Base-by-base conservation (phyloP, 2,888 invertebrate species). In the Hemicrepidius hirtus region DNA sequence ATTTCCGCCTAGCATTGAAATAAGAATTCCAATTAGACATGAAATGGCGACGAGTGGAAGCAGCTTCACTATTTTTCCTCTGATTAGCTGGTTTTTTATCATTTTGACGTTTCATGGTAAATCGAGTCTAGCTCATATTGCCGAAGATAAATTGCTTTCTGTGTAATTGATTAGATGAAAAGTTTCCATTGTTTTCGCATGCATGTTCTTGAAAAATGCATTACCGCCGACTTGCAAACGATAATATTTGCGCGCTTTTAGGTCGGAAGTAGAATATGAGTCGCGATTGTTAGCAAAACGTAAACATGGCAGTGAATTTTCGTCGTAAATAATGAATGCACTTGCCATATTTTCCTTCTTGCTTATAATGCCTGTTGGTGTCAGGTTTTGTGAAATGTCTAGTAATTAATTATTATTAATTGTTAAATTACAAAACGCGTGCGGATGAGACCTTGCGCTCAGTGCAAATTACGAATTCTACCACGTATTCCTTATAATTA, bases 401-500 rank as follows among this genome's bases (percentile, higher is more conserved):
- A 6, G 13, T 20, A 10, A 32, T 32, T 32, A 32, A 32, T 32
- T 32, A 32, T 32, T 9, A 32, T 32, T 32, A 32, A 32, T 32
- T 32, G 32, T 32, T 46, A 20, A 40, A 46, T 46, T 46, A 1
- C 20, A 18, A n/a, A 28, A 28, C 53, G 53, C 28, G n/a, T n/a
- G 20, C 49, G 49, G 49, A 24, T 10, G 53, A 53, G 32, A 4
- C 53, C 53, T 53, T 53, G 53, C n/a, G n/a, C 37, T 35, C 7
- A 0, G 35, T 20, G 32, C 32, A 46, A 46, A 63, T 63, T 53
- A 16, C 20, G 13, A 53, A 65, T 65, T 65, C 50, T 65, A 13
- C 64, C 64, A 53, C 64, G 64, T 65, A 50, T 18, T 65, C 20
- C 49, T 20, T 50, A 49, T 65, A 65, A 65, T 65, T 65, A 65